Percentiles rank a stretch among this genome's conserved stretches.
Conservation (phyloP, 2,113 vertebrate species). For the Alligator mississippiensis region DNA sequence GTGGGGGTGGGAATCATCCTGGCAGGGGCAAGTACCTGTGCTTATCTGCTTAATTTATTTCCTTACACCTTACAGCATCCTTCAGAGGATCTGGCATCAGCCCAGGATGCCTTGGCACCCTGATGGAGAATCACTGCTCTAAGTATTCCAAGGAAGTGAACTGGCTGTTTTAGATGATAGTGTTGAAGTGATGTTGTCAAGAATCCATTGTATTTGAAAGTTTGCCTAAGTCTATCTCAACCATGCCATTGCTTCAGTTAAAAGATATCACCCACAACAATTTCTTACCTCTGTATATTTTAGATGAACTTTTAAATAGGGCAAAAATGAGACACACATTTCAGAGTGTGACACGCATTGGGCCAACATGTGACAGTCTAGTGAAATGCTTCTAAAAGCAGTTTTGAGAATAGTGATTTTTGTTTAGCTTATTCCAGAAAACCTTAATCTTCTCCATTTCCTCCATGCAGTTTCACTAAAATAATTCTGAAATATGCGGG, state of each 20-base stretch:
- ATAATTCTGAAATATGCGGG: not conserved
- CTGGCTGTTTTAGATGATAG: not conserved
- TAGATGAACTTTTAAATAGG: not conserved
- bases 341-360: not conserved
- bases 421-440: not conserved
- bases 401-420: not conserved
- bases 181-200: too few species aligned
- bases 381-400: conserved; percentile 20
- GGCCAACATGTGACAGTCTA: not conserved
- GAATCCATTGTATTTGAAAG: too few species aligned
- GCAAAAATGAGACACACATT: not conserved
- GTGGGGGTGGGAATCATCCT: too few species aligned
- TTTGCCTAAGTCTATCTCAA: too few species aligned
- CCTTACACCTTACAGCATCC: too few species aligned
- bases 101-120: too few species aligned
- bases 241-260: too few species aligned
- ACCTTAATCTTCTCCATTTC: not conserved
- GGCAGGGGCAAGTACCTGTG: too few species aligned
- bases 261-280: too few species aligned
- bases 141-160: not conserved
- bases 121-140: too few species aligned
- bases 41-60: too few species aligned
- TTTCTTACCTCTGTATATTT: not conserved
- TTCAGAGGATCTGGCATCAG: too few species aligned
- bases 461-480: not conserved